These are phyloP conservation scores for Brachionus paranguensis DNA, from an alignment of 1,140 invertebrate species.

Conservation along the genomic window DNA sequence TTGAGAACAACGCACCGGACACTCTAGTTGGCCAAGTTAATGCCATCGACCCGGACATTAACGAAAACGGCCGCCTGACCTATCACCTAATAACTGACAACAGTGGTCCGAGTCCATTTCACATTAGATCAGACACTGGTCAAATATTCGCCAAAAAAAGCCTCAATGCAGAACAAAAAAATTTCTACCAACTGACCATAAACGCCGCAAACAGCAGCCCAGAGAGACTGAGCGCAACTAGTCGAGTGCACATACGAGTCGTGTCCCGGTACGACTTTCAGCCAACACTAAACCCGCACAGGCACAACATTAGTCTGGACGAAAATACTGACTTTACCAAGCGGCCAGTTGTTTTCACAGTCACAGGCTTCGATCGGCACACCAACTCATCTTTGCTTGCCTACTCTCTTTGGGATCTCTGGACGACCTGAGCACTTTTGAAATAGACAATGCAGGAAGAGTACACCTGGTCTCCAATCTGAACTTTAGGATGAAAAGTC, in stretches of 20 bases:
- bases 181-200: background rate
- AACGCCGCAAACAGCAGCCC: background rate
- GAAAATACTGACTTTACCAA: slow-evolving; percentile 30
- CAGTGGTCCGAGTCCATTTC: background rate
- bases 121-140: slow-evolving; percentile 37
- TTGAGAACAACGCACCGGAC: slow-evolving; percentile 16
- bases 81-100: slow-evolving; percentile 30
- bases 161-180: background rate
- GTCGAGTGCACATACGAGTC: background rate
- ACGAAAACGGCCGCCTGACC: background rate
- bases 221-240: background rate
- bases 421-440: slow-evolving; percentile 31
- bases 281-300: background rate
- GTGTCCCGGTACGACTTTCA: background rate
- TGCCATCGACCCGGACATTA: background rate
- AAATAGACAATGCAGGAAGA: background rate
- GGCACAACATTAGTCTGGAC: background rate
- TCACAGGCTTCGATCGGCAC: background rate
- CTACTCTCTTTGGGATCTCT: slow-evolving; percentile 12
- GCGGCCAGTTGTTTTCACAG: background rate
- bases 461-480: background rate
- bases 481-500: slow-evolving; percentile 19
- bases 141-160: slow-evolving; percentile 27
- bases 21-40: background rate
- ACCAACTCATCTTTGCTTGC: background rate